Base-by-base conservation (phyloP, 2,113 vertebrate species). In the Leptocoma aspasia region DNA sequence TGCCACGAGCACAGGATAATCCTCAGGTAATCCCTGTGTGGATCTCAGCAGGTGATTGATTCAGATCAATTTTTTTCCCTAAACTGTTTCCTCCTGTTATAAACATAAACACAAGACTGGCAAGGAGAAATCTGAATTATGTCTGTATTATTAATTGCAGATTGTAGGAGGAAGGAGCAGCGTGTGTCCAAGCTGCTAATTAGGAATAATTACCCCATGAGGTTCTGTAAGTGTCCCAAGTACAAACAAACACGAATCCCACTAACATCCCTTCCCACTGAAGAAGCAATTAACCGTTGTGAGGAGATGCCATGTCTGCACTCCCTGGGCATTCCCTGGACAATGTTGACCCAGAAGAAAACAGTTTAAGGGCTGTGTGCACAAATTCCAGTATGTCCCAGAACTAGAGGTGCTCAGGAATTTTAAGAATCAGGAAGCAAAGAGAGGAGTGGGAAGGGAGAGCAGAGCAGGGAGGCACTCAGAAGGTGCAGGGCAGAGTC, bases 131-230 rank as follows among this genome's bases (percentile, higher is more conserved):
- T 37, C 52, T 76, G 70, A 49, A 35, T 85, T 82, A 70, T 56
- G 57, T 68, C 84, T 82, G 16, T 33, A 30, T 63, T 59, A 90
- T 82, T 92, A 89, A 87, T 90, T 89, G 78, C 76, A 94, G 80
- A 72, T 49, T 73, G 72, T 64, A 71, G 78, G 90, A 85, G 53
- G 88, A 70, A 87, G 57, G 78, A 96, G 71, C 92, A 13, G 87
- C 87, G 0, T 87, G 96, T 87, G 94, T 92, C 93, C 93, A 84
- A 82, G 79, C 50, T 77, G 66, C 71, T 94, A 90, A 95, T 93
- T 94, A 90, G 39, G 71, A 72, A 15, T 96, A 96, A 96, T 95
- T 94, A 95, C 71, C 89, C 86, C 89, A 49, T 83, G 80, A 89
- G 66, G 91, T 31, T 95, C 80, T 85, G 1, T 91, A 70, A 94